Percentiles rank a stretch among this genome's conserved stretches.
phyloP scores from a whole-genome alignment of 2,113 vertebrate genomes.

The Actenoides hombroni region DNA sequence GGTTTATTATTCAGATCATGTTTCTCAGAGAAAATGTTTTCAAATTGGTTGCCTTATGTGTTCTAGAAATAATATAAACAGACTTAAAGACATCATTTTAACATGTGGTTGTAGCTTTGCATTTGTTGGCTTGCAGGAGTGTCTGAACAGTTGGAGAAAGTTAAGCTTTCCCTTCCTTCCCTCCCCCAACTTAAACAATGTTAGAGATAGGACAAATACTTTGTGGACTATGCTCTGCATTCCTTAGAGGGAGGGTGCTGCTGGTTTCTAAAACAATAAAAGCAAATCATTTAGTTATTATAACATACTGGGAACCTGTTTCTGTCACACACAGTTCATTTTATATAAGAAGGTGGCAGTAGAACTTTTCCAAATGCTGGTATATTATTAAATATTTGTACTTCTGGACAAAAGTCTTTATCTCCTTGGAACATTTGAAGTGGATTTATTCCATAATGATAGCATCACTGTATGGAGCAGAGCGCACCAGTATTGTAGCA shows the following conservation, averaged over 20 bases:
- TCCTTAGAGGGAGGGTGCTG: not conserved
- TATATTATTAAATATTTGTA: not conserved
- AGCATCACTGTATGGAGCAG: not conserved
- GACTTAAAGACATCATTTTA: not conserved
- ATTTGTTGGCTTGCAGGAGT: not conserved
- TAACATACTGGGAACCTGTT: not conserved
- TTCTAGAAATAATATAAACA: not conserved
- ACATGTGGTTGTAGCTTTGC: not conserved
- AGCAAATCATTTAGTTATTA: not conserved
- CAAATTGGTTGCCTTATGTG: not conserved
- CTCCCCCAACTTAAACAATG: not conserved
- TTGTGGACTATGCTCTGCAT: not conserved
- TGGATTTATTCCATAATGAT: slow-evolving; percentile 32
- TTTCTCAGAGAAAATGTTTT: not conserved
- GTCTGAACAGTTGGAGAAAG: not conserved
- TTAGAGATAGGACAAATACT: not conserved
- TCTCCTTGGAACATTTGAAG: not conserved
- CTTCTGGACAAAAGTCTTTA: not conserved
- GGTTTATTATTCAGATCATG: not conserved
- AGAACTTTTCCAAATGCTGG: not conserved
- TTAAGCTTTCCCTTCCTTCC: not conserved
- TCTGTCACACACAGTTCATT: not conserved
- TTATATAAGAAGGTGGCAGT: not conserved
- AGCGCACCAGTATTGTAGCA: not conserved
- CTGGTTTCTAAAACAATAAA: not conserved